These are phyloP conservation scores for Desmodus rotundus DNA, from an alignment of 2,113 vertebrate genomes.

Conservation along the genomic window DNA sequence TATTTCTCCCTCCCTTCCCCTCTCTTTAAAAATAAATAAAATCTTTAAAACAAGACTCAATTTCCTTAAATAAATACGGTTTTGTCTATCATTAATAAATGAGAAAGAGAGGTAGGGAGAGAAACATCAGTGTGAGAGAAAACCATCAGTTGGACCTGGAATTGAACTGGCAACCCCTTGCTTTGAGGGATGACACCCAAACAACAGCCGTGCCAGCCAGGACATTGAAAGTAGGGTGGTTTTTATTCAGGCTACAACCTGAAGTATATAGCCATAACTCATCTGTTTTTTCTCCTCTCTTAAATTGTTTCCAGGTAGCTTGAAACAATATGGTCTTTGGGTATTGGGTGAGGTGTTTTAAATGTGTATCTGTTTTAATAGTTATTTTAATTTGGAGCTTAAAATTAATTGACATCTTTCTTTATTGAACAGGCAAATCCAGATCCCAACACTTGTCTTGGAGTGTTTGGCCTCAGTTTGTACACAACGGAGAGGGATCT, in stretches of 20 bases:
- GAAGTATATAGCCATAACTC: neutral
- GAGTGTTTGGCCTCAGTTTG: slow-evolving; percentile 95
- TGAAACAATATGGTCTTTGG: neutral
- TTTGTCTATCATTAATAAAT: no score
- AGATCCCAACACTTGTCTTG: slow-evolving; percentile 93
- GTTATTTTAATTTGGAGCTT: neutral
- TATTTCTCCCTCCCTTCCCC: no score
- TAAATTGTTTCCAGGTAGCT: slow-evolving; percentile 20
- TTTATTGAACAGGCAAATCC: slow-evolving; percentile 89
- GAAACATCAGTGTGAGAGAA: no score
- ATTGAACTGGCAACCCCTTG: no score
- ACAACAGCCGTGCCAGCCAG: no score
- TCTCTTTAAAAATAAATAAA: no score
- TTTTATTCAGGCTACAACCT: neutral
- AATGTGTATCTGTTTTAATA: neutral
- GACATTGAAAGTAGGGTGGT: neutral
- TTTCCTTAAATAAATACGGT: no score
- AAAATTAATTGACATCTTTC: neutral
- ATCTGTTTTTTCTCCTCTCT: neutral
- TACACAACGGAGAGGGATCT: slow-evolving; percentile 95
- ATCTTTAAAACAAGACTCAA: no score
- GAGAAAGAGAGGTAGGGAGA: no score
- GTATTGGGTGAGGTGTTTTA: neutral
- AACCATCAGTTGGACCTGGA: no score
- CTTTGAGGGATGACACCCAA: no score